These are phyloP conservation scores for Crypturellus undulatus DNA, from an alignment of 2,113 vertebrate species.

Conservation along the genomic window DNA sequence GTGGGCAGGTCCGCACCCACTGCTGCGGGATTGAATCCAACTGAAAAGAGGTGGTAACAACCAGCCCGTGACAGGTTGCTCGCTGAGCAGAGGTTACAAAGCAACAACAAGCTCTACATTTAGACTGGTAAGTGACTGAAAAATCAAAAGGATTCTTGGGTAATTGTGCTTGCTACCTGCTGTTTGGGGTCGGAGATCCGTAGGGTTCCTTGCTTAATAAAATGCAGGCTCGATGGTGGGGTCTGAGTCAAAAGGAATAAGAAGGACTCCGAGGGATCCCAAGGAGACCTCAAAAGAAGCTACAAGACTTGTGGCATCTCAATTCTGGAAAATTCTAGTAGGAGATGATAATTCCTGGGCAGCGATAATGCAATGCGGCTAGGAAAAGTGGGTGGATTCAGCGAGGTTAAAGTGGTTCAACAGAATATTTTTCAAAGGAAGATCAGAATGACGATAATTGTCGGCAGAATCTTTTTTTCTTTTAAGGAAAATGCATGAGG, in stretches of 20 bases:
- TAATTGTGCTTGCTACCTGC: background rate
- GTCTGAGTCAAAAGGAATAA: background rate
- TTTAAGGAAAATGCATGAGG: background rate
- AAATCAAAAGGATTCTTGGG: background rate
- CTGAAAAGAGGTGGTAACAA: conserved; percentile 12
- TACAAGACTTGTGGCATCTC: background rate
- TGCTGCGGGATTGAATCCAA: background rate
- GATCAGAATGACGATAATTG: background rate
- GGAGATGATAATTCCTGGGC: background rate
- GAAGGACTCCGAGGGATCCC: background rate
- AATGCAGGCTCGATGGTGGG: accelerated
- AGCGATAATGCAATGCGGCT: background rate
- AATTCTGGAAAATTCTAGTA: conserved; percentile 27
- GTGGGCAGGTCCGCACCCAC: conserved; percentile 63
- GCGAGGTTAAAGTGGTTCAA: background rate
- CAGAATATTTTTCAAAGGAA: background rate
- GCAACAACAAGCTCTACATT: background rate
- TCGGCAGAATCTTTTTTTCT: background rate
- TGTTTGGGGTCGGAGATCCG: background rate
- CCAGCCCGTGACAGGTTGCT: conserved; percentile 13
- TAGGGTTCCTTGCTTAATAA: background rate
- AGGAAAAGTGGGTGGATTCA: background rate
- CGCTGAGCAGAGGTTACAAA: background rate
- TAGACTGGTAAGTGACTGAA: conserved; percentile 47
- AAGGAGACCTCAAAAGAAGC: background rate